Evolutionary conservation across 1,140 invertebrate genomes (phyloP), one percentile per base, ranked within the genome.

Genomic region (Melipona quadrifasciata): DNA sequence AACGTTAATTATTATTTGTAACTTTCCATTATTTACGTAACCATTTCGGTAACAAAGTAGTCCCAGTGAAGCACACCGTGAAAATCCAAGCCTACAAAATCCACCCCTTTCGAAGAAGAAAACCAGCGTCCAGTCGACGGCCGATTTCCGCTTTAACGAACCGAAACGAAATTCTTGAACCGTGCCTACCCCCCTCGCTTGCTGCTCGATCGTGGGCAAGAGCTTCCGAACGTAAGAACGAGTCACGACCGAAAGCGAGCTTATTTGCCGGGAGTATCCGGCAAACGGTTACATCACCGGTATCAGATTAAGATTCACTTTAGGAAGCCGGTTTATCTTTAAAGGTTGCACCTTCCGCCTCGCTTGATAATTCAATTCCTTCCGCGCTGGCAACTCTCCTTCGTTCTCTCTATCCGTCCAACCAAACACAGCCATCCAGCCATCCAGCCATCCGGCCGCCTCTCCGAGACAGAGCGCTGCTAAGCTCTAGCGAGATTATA

Each of bases 301-400:
- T 90, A 91, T 92, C 89, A 83, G 91, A 92, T 92, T 91, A 92
- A 86, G 91, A 91, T 92, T 91, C 82, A 88, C 90, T 89, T 91
- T 92, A 90, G 89, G 82, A 82, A 88, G 89, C 82, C 89, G 90
- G 91, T 92, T 92, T 92, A 91, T 87, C 89, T 89, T 91, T 90
- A 88, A 85, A 87, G 86, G 91, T 92, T 92, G 92, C 92, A 94
- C 93, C 93, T 94, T 94, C 91, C 93, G 93, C 90, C 90, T 90
- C 92, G 92, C 91, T 93, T 93, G 93, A 94, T 94, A 95, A 95
- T 95, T 94, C 92, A 94, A 95, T 95, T 94, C 92, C 92, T 94
- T 94, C 92, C 91, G 93, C 91, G 90, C 91, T 89, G 91, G 84
- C 89, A 90, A 92, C 91, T 91, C 87, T 86, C 90, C 87, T 93